These are phyloP conservation scores for Catharus ustulatus DNA, from an alignment of 2,797 vertebrate genomes.

Conservation along the genomic window DNA sequence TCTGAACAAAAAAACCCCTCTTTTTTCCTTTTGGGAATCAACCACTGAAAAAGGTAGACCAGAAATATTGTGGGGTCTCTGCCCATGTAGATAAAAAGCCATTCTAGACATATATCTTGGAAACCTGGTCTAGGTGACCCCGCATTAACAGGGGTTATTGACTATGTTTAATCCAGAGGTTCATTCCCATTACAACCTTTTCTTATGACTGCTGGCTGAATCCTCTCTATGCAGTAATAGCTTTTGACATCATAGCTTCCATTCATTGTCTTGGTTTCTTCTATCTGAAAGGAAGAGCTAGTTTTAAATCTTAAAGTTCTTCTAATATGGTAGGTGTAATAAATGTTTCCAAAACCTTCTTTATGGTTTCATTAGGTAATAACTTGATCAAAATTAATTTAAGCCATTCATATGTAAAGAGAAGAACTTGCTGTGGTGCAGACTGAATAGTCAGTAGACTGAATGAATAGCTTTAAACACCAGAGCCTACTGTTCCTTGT, in stretches of 20 bases:
- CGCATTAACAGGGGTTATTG: fast-evolving
- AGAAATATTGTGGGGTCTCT: not conserved
- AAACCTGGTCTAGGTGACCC: not conserved
- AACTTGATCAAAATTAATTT: not conserved
- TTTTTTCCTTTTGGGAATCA: not conserved
- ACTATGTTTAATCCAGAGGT: not conserved
- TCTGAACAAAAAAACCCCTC: not conserved
- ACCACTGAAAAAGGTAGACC: not conserved
- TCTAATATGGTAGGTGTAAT: not conserved
- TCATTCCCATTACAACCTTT: not conserved
- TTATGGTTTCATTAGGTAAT: not conserved
- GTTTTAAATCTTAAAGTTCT: not conserved
- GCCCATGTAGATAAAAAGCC: not conserved
- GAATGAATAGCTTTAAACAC: not conserved
- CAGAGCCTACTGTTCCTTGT: not conserved
- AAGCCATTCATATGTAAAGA: not conserved
- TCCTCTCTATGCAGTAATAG: not conserved
- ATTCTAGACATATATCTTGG: not conserved
- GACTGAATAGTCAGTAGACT: not conserved
- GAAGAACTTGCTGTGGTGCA: not conserved
- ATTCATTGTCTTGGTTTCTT: not conserved
- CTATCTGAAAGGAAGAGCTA: not conserved
- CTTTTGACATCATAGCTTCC: not conserved
- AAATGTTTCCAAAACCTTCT: not conserved
- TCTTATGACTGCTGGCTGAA: not conserved